Base-by-base conservation (phyloP, 2,113 vertebrate genomes). In the Natator depressus region DNA sequence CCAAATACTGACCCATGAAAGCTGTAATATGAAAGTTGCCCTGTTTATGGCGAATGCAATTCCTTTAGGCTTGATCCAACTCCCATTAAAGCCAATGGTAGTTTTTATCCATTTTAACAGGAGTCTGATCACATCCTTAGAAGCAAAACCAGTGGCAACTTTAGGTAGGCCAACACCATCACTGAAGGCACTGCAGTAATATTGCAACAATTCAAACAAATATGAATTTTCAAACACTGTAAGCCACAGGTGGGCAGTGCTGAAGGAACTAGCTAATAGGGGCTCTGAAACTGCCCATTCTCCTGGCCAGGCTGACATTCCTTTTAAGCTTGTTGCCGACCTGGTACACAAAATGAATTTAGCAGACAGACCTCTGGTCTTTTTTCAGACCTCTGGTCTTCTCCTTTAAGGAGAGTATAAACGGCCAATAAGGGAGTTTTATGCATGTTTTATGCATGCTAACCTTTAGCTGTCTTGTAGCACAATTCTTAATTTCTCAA, bases 291-390 rank as follows among this genome's bases (percentile, higher is more conserved):
- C n/a, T 80, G 75, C 22, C 57, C 78, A 3, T 72, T 10, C 24
- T 42, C 51, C n/a, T 78, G 11, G 31, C 6, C 75, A 81, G 38
- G 20, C 0, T 22, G 10, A 46, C 10, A 25, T 25, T 13, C 10
- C 17, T 22, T 50, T 51, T 87, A 3, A 38, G 42, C 10, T 29
- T 6, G 47, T 8, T 38, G 8, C 35, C 38, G 20, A 35, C 14
- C 31, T 53, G 2, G 2, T 0, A 47, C 14, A 51, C 79, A 25
- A 6, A 2, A 0, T 1, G 8, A 29, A 5, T 19, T 76, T 6
- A 47, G n/a, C 69, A 84, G 29, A 3, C 51, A 1, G 6, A 20
- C 24, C 35, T 29, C 76, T n/a, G 12, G 1, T 46, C 38, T 38
- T 76, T 42, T 22, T n/a, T 10, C 46, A 49, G 5, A 20, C 24